Evolutionary conservation across 2,797 vertebrate genomes (phyloP).

Genomic region (Acanthurus lineatus): DNA sequence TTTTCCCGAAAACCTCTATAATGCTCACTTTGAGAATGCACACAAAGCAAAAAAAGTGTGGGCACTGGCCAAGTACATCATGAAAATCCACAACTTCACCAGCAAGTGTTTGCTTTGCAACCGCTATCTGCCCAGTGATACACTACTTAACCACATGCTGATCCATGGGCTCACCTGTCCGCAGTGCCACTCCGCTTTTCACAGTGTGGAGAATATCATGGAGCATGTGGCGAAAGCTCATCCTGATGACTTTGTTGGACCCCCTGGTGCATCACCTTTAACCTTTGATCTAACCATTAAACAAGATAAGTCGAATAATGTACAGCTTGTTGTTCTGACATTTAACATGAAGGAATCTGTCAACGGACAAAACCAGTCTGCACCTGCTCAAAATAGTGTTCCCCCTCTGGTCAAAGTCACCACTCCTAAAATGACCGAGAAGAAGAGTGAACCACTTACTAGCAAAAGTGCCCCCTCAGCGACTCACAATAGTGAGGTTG

Average conservation of each 20-base stretch:
- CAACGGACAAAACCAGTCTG: conserved; percentile 88
- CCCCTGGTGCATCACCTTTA: conserved; percentile 92
- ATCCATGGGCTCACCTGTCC: conserved; percentile 98
- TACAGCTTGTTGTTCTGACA: conserved; percentile 96
- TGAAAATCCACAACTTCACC: conserved; percentile 99
- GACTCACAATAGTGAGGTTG: conserved; percentile 91
- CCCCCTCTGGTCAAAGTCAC: conserved; percentile 54
- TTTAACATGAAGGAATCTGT: conserved; percentile 94
- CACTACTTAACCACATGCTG: conserved; percentile 97
- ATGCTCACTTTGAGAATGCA: conserved; percentile 96
- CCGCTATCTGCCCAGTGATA: conserved; percentile 96
- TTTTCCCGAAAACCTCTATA: conserved; percentile 97
- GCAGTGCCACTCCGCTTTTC: conserved; percentile 95
- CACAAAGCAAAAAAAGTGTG: conserved; percentile 98
- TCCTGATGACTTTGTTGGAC: conserved; percentile 91
- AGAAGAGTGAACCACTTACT: conserved; percentile 82
- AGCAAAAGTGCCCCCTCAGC: conserved; percentile 86
- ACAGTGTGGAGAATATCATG: conserved; percentile 97
- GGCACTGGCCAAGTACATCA: conserved; percentile 97
- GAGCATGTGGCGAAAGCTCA: conserved; percentile 93
- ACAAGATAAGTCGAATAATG: conserved; percentile 93
- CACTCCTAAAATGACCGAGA: conserved; percentile 87
- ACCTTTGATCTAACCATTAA: conserved; percentile 97
- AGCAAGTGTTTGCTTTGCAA: conserved; percentile 99
- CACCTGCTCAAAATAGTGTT: conserved; percentile 53